phyloP scores from a whole-genome alignment of 2,888 invertebrate species.

The Coelinius sp. region DNA sequence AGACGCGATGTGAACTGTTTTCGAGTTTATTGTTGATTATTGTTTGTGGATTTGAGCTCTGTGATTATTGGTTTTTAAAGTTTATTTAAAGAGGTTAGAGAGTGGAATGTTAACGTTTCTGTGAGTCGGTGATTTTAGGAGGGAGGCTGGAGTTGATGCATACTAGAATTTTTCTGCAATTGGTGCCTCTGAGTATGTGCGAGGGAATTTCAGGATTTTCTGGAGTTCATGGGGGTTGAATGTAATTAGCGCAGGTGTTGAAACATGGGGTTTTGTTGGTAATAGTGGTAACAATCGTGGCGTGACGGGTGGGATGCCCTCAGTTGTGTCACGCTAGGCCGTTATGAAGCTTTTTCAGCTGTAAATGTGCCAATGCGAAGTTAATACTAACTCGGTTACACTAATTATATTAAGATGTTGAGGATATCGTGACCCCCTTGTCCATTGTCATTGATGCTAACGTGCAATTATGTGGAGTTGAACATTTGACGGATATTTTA shows the following conservation, averaged over 20 bases:
- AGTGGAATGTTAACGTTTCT: not conserved
- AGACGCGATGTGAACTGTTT: not conserved
- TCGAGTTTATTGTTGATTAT: not conserved
- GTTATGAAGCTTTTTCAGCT: slow-evolving; percentile 15
- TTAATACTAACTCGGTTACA: slow-evolving; percentile 62
- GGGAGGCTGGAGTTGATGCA: not conserved
- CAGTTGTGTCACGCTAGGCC: slow-evolving; percentile 8
- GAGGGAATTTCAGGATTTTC: too few species aligned
- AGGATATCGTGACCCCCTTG: slow-evolving; percentile 38
- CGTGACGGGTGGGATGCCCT: not conserved
- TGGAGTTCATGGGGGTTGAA: not conserved
- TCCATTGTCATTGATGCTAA: not conserved
- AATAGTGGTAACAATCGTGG: not conserved
- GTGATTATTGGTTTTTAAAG: not conserved
- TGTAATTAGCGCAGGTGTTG: not conserved
- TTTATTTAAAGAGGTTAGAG: not conserved
- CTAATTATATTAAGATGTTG: slow-evolving; percentile 65
- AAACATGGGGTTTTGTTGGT: not conserved
- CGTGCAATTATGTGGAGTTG: not conserved
- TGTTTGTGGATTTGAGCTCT: not conserved
- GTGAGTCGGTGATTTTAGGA: not conserved
- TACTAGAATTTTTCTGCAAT: not conserved
- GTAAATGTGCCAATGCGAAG: slow-evolving; percentile 25
- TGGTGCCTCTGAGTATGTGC: too few species aligned
- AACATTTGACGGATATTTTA: not conserved